Base-by-base conservation (phyloP, 2,113 vertebrate genomes). In the Eira barbara region DNA sequence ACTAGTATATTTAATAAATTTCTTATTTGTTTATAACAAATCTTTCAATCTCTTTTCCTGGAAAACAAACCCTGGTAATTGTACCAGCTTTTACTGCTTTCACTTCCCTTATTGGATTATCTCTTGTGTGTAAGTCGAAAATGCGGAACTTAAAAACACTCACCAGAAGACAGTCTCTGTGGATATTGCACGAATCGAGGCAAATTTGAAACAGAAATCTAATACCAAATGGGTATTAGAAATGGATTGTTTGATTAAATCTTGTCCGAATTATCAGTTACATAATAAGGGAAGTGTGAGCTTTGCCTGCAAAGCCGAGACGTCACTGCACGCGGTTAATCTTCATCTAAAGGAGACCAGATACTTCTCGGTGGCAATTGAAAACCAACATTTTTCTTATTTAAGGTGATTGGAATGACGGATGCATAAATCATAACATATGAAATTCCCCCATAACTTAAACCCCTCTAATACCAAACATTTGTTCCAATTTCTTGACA, bases 391-490 rank as follows among this genome's bases (percentile, higher is more conserved):
- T 98, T 98, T 98, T 98, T 98, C 98, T 98, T 98, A 97, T 98
- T 99, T 98, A 96, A 97, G 96, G 92, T 96, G 98, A 98, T 96
- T 96, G 97, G 98, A 97, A 87, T 98, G 98, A 98, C 96, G 96
- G 98, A 95, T 81, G 61, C 97, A 98, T 98, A 98, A 98, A 98
- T 98, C 98, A 98, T 78, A 97, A 94, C 2, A 4, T 93, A 97
- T 89, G 96, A 96, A 96, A 96, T 98, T 97, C 93, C 52, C 78
- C 94, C 47, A 3, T 97, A 94, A 78, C 95, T 86, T 29, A 91
- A 91, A 34, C 65, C 96, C 39, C 84, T 90, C 95, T 98, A 97
- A 98, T 97, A 95, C 78, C 82, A 94, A 98, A 97, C 97, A 98
- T 97, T 98, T 97, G 97, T 97, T 95, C 97, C 17, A 11, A 34